Evolutionary conservation across 2,797 vertebrate genomes (phyloP), one percentile per base, ranked within the genome.

Genomic region (Lates japonicus): DNA sequence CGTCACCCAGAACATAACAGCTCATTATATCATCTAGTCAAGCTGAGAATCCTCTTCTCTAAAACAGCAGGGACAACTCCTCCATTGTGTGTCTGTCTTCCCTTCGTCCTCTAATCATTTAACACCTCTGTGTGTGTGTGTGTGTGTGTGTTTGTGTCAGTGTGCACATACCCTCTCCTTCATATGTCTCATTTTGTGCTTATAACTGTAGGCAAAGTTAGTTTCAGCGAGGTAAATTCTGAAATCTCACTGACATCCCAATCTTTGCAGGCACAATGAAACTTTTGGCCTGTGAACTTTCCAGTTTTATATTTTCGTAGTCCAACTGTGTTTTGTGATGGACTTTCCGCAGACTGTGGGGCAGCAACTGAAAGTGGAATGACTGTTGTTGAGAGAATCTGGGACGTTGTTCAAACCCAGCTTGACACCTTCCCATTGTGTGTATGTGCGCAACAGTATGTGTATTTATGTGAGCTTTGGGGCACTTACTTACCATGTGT

Each of bases 11-110:
- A 90, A 83, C 87, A 91, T 78, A 92, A 93, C 91, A 88, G 82
- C 92, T 94, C 91, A 89, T 94, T 94, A 94, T 91, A 90, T 92
- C 88, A 92, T 88, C 91, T 85, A 92, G 90, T 91, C 92, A 94
- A 93, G 93, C 93, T 94, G 89, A 90, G 93, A 94, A 92, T 90
- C 74, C 79, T 88, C 86, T 86, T 90, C 83, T 88, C 79, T 80
- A 68, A 86, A 93, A 90, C 88, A 90, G 91, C 90, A 84, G 91
- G 92, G 88, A 93, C 90, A 89, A 70, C 78, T n/a, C n/a, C 83
- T 90, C 84, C 70, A 78, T 71, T 22, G 57, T 70, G 83, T 76
- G 74, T 88, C 82, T 82, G 87, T 82, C 91, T 91, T 89, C 85
- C 93, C 84, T 87, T 88, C 33, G 89, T 93, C 93, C 92, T 94